These are phyloP conservation scores for Diabrotica undecimpunctata DNA, from an alignment of 1,140 invertebrate species.

Conservation along the genomic window DNA sequence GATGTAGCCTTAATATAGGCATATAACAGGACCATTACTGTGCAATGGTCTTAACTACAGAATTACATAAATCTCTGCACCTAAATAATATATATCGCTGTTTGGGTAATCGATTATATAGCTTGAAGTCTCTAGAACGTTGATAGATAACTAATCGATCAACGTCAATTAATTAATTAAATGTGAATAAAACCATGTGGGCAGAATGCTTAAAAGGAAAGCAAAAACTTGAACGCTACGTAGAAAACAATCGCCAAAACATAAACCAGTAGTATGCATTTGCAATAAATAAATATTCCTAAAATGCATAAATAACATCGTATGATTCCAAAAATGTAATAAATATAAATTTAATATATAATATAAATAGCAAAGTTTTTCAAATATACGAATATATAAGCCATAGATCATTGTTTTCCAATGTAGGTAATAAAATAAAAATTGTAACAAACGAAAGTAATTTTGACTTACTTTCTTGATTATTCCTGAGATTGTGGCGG, in stretches of 20 bases:
- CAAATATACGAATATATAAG: conserved; percentile 2
- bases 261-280: conserved; percentile 8
- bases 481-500: conserved; percentile 14
- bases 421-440: conserved; percentile 19
- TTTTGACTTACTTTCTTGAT: conserved; percentile 3
- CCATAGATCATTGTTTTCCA: conserved; percentile 29
- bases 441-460: conserved; percentile 7
- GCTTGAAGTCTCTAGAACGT: too few relatives aligned
- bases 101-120: too few relatives aligned
- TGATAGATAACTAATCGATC: too few relatives aligned
- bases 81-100: too few relatives aligned
- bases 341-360: conserved; percentile 12
- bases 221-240: conserved; percentile 26
- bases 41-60: too few relatives aligned
- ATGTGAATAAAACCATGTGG: conserved; percentile 19
- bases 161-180: too few relatives aligned
- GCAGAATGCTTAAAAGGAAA: conserved; percentile 1
- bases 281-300: conserved; percentile 21
- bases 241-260: conserved; percentile 28
- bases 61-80: too few relatives aligned
- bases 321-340: conserved; percentile 18
- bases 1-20: too few relatives aligned
- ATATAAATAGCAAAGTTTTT: conserved; percentile 12
- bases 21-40: too few relatives aligned
- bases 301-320: conserved; percentile 23